Conservation (phyloP, 2,113 vertebrate species). For the Hipposideros armiger region DNA sequence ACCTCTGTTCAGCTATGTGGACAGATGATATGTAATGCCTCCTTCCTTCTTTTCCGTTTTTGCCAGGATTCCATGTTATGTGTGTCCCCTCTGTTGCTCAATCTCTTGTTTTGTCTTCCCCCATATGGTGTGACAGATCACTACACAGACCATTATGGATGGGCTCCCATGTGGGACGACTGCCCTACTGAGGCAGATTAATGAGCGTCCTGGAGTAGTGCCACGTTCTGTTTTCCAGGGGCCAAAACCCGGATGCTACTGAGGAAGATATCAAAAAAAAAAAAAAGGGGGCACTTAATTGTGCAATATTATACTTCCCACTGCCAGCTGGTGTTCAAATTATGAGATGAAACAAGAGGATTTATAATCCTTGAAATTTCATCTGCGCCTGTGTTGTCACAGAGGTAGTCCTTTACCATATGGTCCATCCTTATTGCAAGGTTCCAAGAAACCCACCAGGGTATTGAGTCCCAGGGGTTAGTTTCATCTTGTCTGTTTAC, state of each 20-base stretch:
- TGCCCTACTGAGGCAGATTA: slow-evolving; percentile 56
- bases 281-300: slow-evolving; percentile 59
- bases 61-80: slow-evolving; percentile 65
- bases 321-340: slow-evolving; percentile 80
- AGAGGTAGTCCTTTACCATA: slow-evolving; percentile 67
- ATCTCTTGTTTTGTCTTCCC: slow-evolving; percentile 65
- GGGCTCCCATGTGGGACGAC: slow-evolving; percentile 23
- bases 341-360: slow-evolving; percentile 78
- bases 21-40: slow-evolving; percentile 52
- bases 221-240: slow-evolving; percentile 65
- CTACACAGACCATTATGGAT: slow-evolving; percentile 49
- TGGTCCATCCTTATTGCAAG: slow-evolving; percentile 53
- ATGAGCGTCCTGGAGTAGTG: slow-evolving; percentile 56
- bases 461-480: slow-evolving; percentile 38
- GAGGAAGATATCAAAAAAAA: slow-evolving; percentile 61
- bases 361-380: slow-evolving; percentile 81
- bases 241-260: slow-evolving; percentile 67
- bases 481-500: slow-evolving; percentile 67
- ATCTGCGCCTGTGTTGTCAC: slow-evolving; percentile 61
- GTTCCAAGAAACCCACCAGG: slow-evolving; percentile 60
- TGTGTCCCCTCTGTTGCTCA: slow-evolving; percentile 51
- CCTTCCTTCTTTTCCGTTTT: slow-evolving; percentile 62
- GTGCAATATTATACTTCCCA: slow-evolving; percentile 75
- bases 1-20: slow-evolving; percentile 48
- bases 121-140: slow-evolving; percentile 72